Percentiles rank a stretch among this genome's conserved stretches.
phyloP scores from a whole-genome alignment of 2,113 vertebrate genomes.

The Pao palembangensis region DNA sequence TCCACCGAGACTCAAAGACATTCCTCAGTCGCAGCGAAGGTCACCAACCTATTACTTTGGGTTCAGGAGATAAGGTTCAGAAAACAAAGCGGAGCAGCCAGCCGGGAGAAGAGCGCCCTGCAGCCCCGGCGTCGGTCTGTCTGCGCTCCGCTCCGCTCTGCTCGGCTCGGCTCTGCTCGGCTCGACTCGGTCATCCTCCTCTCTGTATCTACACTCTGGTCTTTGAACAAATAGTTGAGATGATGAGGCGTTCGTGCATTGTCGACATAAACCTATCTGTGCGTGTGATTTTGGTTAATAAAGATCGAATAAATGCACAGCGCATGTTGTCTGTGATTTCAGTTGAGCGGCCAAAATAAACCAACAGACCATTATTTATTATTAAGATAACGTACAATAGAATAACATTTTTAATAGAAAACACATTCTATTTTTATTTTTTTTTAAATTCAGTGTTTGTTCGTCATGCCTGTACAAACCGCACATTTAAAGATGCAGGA shows the following conservation, averaged over 20 bases:
- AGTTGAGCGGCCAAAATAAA: too few species aligned
- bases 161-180: constrained; percentile 44
- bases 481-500: constrained; percentile 5
- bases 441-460: not conserved
- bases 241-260: not conserved
- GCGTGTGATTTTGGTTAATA: too few species aligned
- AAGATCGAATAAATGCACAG: too few species aligned
- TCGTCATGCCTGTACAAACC: not conserved
- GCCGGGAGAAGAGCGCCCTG: constrained; percentile 74
- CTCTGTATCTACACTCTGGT: constrained; percentile 44
- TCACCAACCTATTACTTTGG: constrained; percentile 71
- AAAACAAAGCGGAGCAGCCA: constrained; percentile 81
- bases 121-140: constrained; percentile 84
- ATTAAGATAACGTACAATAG: too few species aligned
- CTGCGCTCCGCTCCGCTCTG: constrained; percentile 74
- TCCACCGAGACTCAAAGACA: constrained; percentile 45
- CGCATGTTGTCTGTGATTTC: too few species aligned
- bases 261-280: not conserved
- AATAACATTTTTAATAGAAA: too few species aligned
- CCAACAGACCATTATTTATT: too few species aligned
- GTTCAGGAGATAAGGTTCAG: constrained; percentile 76
- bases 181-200: constrained; percentile 33
- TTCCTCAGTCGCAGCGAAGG: constrained; percentile 70
- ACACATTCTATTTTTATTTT: not conserved
- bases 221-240: constrained; percentile 5